Evolutionary conservation across 2,113 vertebrate species (phyloP).

Genomic region (Clupea harengus): DNA sequence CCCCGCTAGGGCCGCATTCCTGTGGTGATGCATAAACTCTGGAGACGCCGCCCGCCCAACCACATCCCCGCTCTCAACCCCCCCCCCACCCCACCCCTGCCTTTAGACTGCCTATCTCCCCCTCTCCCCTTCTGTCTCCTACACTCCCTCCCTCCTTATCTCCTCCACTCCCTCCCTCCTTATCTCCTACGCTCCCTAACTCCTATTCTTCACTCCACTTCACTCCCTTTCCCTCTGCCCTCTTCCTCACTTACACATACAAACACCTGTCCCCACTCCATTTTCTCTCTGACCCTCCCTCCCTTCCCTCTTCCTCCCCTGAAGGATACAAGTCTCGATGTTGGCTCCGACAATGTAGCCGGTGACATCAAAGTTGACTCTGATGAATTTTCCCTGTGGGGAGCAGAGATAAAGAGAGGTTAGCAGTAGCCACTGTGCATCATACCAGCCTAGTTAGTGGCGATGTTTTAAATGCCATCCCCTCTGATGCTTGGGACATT

Average conservation of each 20-base stretch:
- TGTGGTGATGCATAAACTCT: slow-evolving; percentile 8
- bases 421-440: neutral
- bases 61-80: neutral
- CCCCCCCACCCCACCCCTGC: neutral
- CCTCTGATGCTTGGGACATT: neutral
- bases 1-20: neutral
- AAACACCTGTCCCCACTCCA: neutral
- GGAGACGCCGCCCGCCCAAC: slow-evolving; percentile 5
- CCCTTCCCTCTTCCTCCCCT: neutral
- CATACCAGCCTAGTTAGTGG: neutral
- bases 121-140: neutral
- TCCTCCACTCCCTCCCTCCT: neutral
- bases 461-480: neutral
- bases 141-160: neutral
- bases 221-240: neutral
- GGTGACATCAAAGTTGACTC: slow-evolving; percentile 97
- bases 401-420: neutral
- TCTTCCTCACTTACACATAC: neutral
- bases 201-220: neutral
- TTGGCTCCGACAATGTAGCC: slow-evolving; percentile 99
- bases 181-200: neutral
- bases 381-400: slow-evolving; percentile 94
- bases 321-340: slow-evolving; percentile 98
- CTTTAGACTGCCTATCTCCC: neutral
- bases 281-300: neutral